Evolutionary conservation across 37 sponge, comb jelly and placozoan genomes (phyloP).

Genomic region (Cliona cf. orientalis): DNA sequence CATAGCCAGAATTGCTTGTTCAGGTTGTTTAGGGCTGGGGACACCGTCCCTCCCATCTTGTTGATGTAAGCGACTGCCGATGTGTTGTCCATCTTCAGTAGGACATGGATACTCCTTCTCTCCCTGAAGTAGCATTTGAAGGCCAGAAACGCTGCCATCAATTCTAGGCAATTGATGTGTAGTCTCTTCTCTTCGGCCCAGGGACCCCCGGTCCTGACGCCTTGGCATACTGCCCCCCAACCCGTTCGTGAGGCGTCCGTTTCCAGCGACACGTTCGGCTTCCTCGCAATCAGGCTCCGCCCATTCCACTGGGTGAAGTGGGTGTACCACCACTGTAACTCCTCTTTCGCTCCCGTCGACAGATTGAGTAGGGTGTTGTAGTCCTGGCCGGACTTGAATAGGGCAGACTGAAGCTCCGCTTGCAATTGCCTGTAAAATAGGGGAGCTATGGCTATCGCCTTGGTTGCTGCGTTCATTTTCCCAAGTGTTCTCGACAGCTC

Average conservation of each 20-base stretch:
- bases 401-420: background rate
- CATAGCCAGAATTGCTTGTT: conserved; percentile 44
- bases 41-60: conserved; percentile 50
- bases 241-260: conserved; percentile 58
- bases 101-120: conserved; percentile 7
- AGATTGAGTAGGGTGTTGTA: conserved; percentile 10
- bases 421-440: conserved; percentile 46
- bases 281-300: background rate
- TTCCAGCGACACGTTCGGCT: conserved; percentile 6
- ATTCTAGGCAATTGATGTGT: conserved; percentile 74
- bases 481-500: conserved; percentile 28
- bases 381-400: background rate
- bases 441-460: conserved; percentile 38
- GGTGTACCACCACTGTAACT: conserved; percentile 50
- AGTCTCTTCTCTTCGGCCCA: conserved; percentile 29
- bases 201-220: conserved; percentile 47
- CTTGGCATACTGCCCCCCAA: conserved; percentile 48
- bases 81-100: conserved; percentile 47
- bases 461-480: conserved; percentile 16
- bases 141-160: conserved; percentile 50
- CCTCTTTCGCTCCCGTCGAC: background rate
- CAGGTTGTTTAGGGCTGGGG: conserved; percentile 12
- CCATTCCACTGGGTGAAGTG: conserved; percentile 55
- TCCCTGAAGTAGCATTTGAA: conserved; percentile 38
- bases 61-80: conserved; percentile 52